Conservation (phyloP, 2,888 invertebrate genomes). For the Parascotia fuliginaria region DNA sequence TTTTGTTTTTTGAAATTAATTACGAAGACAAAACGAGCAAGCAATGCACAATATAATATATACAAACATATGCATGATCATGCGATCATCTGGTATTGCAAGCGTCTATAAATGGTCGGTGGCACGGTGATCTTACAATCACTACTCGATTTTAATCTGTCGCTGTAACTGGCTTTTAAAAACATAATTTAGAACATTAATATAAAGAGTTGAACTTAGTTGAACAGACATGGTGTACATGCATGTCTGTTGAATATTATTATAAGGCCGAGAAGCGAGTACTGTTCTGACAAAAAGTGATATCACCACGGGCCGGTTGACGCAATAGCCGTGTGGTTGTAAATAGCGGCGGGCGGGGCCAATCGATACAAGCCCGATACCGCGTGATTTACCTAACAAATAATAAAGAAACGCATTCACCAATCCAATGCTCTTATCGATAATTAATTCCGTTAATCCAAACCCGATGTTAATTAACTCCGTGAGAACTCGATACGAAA, state of each 20-base stretch:
- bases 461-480: conserved; percentile 72
- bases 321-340: conserved; percentile 56
- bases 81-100: too few relatives aligned
- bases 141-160: too few relatives aligned
- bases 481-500: conserved; percentile 59
- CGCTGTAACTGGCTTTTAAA: too few relatives aligned
- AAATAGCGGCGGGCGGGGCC: conserved; percentile 64
- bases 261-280: conserved; percentile 6
- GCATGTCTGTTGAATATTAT: conserved; percentile 8
- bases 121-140: too few relatives aligned
- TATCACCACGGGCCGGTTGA: conserved; percentile 65
- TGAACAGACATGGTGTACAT: background rate
- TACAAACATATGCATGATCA: too few relatives aligned
- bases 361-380: conserved; percentile 58
- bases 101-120: too few relatives aligned
- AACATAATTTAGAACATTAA: too few relatives aligned
- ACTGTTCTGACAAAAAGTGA: conserved; percentile 34
- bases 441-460: conserved; percentile 73
- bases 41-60: too few relatives aligned
- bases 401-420: conserved; percentile 65
- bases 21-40: too few relatives aligned
- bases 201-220: too few relatives aligned
- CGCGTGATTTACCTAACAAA: conserved; percentile 77
- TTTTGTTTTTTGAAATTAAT: background rate
- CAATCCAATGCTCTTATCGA: conserved; percentile 70